Conservation (phyloP, 2,888 invertebrate species). For the Tethea ocularis region DNA sequence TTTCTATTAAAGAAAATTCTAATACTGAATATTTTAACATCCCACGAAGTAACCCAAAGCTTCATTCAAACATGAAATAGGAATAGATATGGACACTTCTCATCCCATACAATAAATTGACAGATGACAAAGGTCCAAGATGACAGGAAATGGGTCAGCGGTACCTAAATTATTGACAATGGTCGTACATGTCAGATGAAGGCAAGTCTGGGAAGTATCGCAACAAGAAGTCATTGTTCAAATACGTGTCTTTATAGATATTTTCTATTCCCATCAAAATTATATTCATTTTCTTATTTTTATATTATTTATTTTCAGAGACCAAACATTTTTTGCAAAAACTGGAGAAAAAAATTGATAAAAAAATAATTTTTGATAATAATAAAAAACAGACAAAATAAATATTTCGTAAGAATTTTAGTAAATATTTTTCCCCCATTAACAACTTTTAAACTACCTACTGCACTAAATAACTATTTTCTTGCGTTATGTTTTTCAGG, state of each 20-base stretch:
- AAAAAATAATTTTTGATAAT: too few relatives aligned
- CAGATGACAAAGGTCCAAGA: slow-evolving; percentile 16
- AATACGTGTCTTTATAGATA: slow-evolving; percentile 17
- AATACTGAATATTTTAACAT: neutral
- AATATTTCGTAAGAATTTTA: too few relatives aligned
- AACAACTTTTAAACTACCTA: too few relatives aligned
- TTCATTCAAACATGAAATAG: neutral
- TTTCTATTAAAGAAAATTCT: neutral
- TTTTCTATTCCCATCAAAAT: neutral
- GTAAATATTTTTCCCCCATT: too few relatives aligned
- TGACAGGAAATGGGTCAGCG: slow-evolving; percentile 34
- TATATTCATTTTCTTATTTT: too few relatives aligned
- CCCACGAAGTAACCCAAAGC: neutral
- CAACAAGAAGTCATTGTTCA: slow-evolving; percentile 12
- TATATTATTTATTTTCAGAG: too few relatives aligned
- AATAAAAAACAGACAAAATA: too few relatives aligned
- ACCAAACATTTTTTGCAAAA: too few relatives aligned
- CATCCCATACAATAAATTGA: slow-evolving; percentile 33
- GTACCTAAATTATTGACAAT: slow-evolving; percentile 42
- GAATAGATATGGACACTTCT: neutral
- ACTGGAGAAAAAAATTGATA: too few relatives aligned
- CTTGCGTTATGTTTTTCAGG: too few relatives aligned
- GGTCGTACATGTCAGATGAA: slow-evolving; percentile 23
- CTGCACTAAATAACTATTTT: too few relatives aligned
- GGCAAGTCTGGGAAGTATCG: slow-evolving; percentile 10